Evolutionary conservation across 2,797 vertebrate species (phyloP).

Genomic region (Tinamus major): DNA sequence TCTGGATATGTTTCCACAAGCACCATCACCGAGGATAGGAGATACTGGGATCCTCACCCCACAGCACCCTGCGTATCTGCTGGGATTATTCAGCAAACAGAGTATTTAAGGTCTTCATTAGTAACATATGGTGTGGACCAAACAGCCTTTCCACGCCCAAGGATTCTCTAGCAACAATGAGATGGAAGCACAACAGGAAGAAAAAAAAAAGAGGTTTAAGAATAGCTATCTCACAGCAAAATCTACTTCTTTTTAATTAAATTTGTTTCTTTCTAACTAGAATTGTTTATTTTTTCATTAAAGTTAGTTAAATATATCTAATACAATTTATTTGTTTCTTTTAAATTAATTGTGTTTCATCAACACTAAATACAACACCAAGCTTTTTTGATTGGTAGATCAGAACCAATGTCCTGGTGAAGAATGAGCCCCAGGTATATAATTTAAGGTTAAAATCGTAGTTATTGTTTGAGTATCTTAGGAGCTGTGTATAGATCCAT

Average conservation of each 20-base stretch:
- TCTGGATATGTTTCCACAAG: background rate
- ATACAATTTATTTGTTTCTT: background rate
- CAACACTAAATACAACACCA: background rate
- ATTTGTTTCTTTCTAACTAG: background rate
- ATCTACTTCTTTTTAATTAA: background rate
- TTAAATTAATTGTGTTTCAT: background rate
- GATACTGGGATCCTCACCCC: background rate
- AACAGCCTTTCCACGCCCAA: background rate
- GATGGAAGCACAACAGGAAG: background rate
- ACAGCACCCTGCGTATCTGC: background rate
- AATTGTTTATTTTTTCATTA: background rate
- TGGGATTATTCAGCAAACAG: background rate
- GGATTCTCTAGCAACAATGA: background rate
- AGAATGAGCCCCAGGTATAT: background rate
- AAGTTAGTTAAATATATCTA: background rate
- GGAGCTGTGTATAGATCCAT: background rate
- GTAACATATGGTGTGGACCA: background rate
- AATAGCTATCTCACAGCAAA: background rate
- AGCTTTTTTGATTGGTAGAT: background rate
- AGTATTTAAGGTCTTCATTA: background rate
- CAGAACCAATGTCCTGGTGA: background rate
- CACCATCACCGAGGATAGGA: background rate
- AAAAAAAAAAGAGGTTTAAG: background rate
- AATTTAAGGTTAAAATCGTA: background rate
- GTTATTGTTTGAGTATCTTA: background rate